Base-by-base conservation (phyloP, 2,797 vertebrate species). In the Somateria mollissima region DNA sequence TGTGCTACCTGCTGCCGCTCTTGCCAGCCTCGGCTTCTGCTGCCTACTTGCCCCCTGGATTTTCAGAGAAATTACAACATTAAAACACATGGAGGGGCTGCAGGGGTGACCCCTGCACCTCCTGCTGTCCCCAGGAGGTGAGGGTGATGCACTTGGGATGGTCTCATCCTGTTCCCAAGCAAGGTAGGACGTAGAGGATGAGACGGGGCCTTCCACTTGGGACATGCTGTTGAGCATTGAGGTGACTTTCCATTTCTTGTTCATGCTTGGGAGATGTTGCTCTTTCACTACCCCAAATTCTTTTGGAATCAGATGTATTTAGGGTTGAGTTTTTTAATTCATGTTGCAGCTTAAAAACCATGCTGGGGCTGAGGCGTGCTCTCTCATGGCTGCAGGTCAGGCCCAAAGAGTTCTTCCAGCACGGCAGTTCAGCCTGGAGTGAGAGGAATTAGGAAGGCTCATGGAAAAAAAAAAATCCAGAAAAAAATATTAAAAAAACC, bases 401-500 rank as follows among this genome's bases (percentile, higher is more conserved):
- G 45, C n/a, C 62, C 19, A 41, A 92, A 80, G 75, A 83, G 94
- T 90, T 90, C 32, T 54, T 89, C 30, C 72, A 83, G 47, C 36
- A 27, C 85, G 69, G 74, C 49, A 83, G 34, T 76, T 94, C 65
- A 83, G 73, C 79, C 43, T 6, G 2, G 32, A 83, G 54, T 27
- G n/a, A 91, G 34, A 87, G 39, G 43, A 94, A 92, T 37, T 25
- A 84, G 81, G 84, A 96, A 92, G 90, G 75, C 74, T 67, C 90
- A 66, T 89, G 87, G 49, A 27, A 51, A 89, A 94, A 95, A 20
- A 47, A 96, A 75, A 51, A 66, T 92, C 36, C 60, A 94, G 60
- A 75, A 76, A 75, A 76, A 73, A 94, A 94, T 84, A 84, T 27
- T 92, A 80, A 82, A 95, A 95, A 93, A 93, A 88, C 73, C 78